Conservation (phyloP, 2,888 invertebrate species). For the Trichopria drosophilae region DNA sequence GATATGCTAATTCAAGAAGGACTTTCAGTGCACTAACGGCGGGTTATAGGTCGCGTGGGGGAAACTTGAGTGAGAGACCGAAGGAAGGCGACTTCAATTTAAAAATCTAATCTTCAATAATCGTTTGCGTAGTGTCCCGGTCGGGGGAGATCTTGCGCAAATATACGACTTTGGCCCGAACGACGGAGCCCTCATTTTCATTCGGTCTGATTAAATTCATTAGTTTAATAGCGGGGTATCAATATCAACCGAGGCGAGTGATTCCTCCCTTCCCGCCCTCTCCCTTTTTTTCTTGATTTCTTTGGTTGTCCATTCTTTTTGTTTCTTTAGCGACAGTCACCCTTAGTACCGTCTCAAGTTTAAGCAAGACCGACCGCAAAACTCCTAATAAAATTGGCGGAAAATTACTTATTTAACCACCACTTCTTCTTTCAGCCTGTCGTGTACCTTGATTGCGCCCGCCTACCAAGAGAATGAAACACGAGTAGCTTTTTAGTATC, state of each 20-base stretch:
- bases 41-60: constrained; percentile 36
- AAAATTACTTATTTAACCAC: constrained; percentile 52
- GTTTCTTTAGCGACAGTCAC: too few species aligned
- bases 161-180: constrained; percentile 43
- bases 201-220: constrained; percentile 58
- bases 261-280: constrained; percentile 40
- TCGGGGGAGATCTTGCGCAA: constrained; percentile 43
- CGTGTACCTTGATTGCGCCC: too few species aligned
- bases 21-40: constrained; percentile 36
- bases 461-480: too few species aligned
- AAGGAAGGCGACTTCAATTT: constrained; percentile 54
- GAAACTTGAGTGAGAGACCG: constrained; percentile 29
- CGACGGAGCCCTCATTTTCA: constrained; percentile 49
- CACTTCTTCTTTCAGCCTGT: too few species aligned
- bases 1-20: constrained; percentile 56
- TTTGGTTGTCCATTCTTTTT: too few species aligned
- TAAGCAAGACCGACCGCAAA: constrained; percentile 26
- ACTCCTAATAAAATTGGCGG: constrained; percentile 49
- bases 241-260: constrained; percentile 53
- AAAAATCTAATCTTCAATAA: constrained; percentile 59
- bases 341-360: too few species aligned
- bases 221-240: constrained; percentile 57
- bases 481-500: constrained; percentile 5
- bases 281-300: too few species aligned
- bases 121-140: constrained; percentile 48